phyloP scores from a whole-genome alignment of 2,113 vertebrate species.

The Cochlearius cochlearius region DNA sequence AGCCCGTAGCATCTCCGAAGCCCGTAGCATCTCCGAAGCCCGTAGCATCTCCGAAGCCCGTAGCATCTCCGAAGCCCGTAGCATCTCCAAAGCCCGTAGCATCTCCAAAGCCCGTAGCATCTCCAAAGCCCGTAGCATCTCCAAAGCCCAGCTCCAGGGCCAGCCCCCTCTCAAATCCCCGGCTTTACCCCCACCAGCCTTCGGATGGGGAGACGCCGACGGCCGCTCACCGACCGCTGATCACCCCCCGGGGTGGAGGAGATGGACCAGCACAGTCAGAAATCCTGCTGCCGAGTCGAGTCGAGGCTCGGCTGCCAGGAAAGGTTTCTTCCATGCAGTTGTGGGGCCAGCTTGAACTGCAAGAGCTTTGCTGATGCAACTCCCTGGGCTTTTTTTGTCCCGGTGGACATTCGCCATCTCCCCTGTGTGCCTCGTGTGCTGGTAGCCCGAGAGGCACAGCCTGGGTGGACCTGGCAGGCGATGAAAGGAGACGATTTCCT shows the following conservation, averaged over 20 bases:
- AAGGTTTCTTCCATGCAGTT: fast-evolving
- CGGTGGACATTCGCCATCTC: fast-evolving
- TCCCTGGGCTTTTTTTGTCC: not conserved
- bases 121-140: not conserved
- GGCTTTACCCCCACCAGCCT: not conserved
- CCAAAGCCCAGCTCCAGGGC: fast-evolving
- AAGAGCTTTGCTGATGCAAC: not conserved
- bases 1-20: no score
- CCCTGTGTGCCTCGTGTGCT: not conserved
- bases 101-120: no score
- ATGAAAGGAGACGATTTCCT: not conserved
- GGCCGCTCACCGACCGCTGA: not conserved
- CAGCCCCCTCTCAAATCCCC: not conserved
- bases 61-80: not conserved
- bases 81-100: no score
- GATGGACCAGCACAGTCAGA: fast-evolving
- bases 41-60: no score
- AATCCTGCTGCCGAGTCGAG: not conserved
- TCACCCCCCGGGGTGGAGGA: not conserved
- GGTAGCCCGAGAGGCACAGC: not conserved
- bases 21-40: no score
- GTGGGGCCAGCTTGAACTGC: not conserved
- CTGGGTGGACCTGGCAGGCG: not conserved
- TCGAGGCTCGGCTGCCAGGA: not conserved
- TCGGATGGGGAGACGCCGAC: fast-evolving